Evolutionary conservation across 2,888 invertebrate species (phyloP), one percentile per base, ranked within the genome.

Genomic region (Parochlus steinenii): DNA sequence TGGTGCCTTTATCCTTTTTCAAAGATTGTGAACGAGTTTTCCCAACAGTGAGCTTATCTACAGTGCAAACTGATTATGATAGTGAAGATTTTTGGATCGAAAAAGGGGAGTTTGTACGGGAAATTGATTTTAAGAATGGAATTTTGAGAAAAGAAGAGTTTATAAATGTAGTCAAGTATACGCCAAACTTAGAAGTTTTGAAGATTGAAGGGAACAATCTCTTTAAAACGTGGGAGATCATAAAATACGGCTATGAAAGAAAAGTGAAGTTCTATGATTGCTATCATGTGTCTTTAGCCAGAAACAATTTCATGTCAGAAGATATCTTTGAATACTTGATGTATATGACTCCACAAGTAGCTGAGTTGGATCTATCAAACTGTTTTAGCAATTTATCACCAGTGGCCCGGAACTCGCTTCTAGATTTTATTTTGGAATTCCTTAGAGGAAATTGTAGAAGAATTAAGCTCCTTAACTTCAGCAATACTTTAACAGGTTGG

Each of bases 241-340:
- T 30, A 3, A 36, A 30, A 14, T 36, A 8, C 11, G 20, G 28
- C 5, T 30, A 30, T 11, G 36, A 36, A 12, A n/a, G 36, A 2
- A n/a, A 25, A 3, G 11, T 36, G 1, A 17, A 8, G 3, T 24
- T 36, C n/a, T 24, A n/a, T 4, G 22, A 36, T 11, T 29, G 29
- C 14, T 14, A n/a, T 4, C 23, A 36, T 23, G 16, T 36, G n/a
- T 7, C 24, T 10, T 17, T 36, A 8, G 36, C 36, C 2, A 15
- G 36, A 5, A 36, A 36, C 12, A 29, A 24, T 12, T 24, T 36
- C 17, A 5, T 36, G n/a, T 24, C 29, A 2, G 12, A 11, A 5
- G 36, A 36, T n/a, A 30, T 36, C 19, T 36, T 36, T 20, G 36
- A 36, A 23, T 36, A 36, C 18, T 12, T 36, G 4, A 30, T 30